A percentile compares a stretch with the other conserved stretches of the same genome.
Conservation (phyloP, 37 sponge, comb jelly and placozoan species). For the Beroe forskalii region DNA sequence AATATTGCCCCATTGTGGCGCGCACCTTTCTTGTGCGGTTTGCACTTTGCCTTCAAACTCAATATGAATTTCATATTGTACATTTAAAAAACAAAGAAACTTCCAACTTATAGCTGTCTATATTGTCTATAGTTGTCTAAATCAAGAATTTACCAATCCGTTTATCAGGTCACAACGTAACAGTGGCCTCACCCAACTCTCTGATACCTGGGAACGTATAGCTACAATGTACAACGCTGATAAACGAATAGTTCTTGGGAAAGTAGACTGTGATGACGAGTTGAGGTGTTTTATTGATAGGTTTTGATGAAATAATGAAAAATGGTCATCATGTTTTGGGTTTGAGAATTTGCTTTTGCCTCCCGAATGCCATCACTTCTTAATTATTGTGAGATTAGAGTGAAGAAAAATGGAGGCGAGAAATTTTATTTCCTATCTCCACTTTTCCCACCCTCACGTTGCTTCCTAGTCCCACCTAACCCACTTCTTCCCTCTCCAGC, state of each 20-base stretch:
- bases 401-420: too few relatives aligned
- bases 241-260: background rate
- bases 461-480: background rate
- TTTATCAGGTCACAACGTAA: background rate
- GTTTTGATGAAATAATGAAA: too few relatives aligned
- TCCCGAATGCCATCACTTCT: too few relatives aligned
- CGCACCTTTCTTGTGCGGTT: background rate
- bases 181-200: background rate
- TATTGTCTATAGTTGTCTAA: too few relatives aligned
- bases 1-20: too few relatives aligned
- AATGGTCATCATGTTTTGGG: too few relatives aligned
- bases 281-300: background rate
- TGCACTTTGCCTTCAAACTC: background rate
- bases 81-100: too few relatives aligned
- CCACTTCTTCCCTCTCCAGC: background rate
- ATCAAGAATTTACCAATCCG: too few relatives aligned
- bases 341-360: too few relatives aligned
- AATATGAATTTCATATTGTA: background rate
- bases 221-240: slow-evolving; percentile 19
- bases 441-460: background rate
- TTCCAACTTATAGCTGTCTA: too few relatives aligned
- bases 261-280: slow-evolving; percentile 38
- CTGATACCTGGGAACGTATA: slow-evolving; percentile 36
- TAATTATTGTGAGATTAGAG: too few relatives aligned
- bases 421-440: background rate